These are phyloP conservation scores for Antitype chi DNA, from an alignment of 2,888 invertebrate genomes.

Conservation along the genomic window DNA sequence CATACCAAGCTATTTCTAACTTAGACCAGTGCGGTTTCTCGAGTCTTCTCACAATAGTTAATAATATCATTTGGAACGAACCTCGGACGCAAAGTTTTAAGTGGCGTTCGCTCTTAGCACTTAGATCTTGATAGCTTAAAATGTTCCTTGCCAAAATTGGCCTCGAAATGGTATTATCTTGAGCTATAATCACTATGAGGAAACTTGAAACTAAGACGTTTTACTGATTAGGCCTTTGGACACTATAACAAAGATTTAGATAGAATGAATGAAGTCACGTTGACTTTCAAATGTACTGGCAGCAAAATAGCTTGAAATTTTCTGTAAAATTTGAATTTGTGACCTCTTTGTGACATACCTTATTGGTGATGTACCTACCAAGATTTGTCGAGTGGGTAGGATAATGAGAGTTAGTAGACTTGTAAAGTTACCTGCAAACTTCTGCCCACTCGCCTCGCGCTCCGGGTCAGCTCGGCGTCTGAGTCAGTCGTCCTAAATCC, in stretches of 20 bases:
- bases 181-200: slow-evolving; percentile 26
- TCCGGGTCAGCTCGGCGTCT: too few species aligned
- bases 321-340: neutral
- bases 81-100: slow-evolving; percentile 55
- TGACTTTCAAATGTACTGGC: neutral
- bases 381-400: too few species aligned
- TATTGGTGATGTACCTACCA: too few species aligned
- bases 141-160: slow-evolving; percentile 48
- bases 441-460: too few species aligned
- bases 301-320: neutral
- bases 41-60: slow-evolving; percentile 51
- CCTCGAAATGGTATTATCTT: slow-evolving; percentile 43
- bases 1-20: slow-evolving; percentile 38
- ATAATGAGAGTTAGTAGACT: too few species aligned
- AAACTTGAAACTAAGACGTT: slow-evolving; percentile 16
- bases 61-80: slow-evolving; percentile 52
- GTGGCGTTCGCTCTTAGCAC: slow-evolving; percentile 50
- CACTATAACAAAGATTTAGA: neutral
- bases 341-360: too few species aligned
- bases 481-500: too few species aligned
- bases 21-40: slow-evolving; percentile 35
- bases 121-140: slow-evolving; percentile 60
- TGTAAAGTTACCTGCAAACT: too few species aligned
- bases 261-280: neutral
- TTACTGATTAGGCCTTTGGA: neutral